A percentile compares a stretch with the other conserved stretches of the same genome.
Conservation (phyloP, 1,140 invertebrate species). For the Diorhabda carinulata region DNA sequence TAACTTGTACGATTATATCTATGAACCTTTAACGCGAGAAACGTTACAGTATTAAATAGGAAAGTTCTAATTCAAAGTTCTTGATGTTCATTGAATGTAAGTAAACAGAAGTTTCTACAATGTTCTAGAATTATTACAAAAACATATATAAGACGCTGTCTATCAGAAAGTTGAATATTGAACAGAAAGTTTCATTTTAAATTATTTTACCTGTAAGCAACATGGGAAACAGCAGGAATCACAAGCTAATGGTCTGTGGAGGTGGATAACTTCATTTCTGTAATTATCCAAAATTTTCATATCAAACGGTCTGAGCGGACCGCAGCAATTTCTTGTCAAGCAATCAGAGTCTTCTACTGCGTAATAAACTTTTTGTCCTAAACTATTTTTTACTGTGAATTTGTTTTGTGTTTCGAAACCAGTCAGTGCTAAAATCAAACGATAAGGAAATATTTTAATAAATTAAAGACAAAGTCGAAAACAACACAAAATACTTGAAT, state of each 20-base stretch:
- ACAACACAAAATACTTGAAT: no score
- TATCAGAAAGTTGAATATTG: no score
- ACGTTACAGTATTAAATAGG: no score
- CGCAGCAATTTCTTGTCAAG: slow-evolving; percentile 74
- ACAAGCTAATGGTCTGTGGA: slow-evolving; percentile 71
- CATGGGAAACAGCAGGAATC: slow-evolving; percentile 77
- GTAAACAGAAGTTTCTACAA: no score
- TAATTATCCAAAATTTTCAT: slow-evolving; percentile 81
- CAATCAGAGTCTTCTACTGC: slow-evolving; percentile 81
- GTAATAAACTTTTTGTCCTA: slow-evolving; percentile 78
- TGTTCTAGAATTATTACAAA: no score
- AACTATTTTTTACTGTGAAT: slow-evolving; percentile 72
- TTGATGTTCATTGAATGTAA: no score
- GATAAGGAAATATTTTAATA: background rate
- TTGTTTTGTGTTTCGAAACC: slow-evolving; percentile 92
- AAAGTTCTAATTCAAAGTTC: no score
- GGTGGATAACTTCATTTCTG: slow-evolving; percentile 74
- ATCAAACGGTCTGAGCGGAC: slow-evolving; percentile 73
- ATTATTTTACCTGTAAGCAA: slow-evolving; percentile 67
- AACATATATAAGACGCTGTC: no score
- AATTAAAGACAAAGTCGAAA: no score
- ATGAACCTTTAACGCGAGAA: no score
- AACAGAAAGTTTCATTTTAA: no score
- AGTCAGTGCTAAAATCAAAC: slow-evolving; percentile 53
- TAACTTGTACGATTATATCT: no score